A percentile compares a stretch with the other conserved stretches of the same genome.
phyloP scores from a whole-genome alignment of 2,113 vertebrate genomes.

The Nyctibius bracteatus region DNA sequence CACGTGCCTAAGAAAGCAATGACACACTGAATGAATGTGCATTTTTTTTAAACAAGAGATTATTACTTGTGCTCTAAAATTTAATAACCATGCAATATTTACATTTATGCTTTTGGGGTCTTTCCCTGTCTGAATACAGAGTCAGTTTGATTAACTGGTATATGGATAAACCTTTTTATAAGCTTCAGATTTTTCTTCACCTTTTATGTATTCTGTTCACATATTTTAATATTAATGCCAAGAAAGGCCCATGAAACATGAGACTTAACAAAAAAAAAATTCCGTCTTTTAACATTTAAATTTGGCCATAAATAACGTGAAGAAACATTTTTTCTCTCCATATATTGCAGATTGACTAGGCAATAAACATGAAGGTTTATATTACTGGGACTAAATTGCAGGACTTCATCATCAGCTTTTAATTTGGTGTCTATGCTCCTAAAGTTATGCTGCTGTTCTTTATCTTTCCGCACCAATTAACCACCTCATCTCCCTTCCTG shows the following conservation, averaged over 20 bases:
- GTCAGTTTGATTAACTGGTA: background rate
- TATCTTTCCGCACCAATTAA: constrained; percentile 6
- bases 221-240: constrained; percentile 48
- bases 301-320: constrained; percentile 40
- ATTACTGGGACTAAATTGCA: constrained; percentile 3
- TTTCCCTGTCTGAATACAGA: background rate
- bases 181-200: constrained; percentile 4
- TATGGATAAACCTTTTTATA: constrained; percentile 7
- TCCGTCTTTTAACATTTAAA: constrained; percentile 27
- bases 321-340: background rate
- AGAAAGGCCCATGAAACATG: constrained; percentile 17
- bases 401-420: constrained; percentile 25
- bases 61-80: background rate
- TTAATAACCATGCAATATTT: background rate
- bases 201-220: background rate
- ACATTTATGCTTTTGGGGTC: background rate
- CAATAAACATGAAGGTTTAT: constrained; percentile 30
- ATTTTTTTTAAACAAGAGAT: background rate
- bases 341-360: background rate
- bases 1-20: background rate
- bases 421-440: constrained; percentile 18
- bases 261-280: background rate
- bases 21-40: background rate
- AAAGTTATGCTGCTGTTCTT: background rate
- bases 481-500: background rate